These are phyloP conservation scores for Gambusia holbrooki DNA, from an alignment of 2,113 vertebrate species.

Conservation along the genomic window DNA sequence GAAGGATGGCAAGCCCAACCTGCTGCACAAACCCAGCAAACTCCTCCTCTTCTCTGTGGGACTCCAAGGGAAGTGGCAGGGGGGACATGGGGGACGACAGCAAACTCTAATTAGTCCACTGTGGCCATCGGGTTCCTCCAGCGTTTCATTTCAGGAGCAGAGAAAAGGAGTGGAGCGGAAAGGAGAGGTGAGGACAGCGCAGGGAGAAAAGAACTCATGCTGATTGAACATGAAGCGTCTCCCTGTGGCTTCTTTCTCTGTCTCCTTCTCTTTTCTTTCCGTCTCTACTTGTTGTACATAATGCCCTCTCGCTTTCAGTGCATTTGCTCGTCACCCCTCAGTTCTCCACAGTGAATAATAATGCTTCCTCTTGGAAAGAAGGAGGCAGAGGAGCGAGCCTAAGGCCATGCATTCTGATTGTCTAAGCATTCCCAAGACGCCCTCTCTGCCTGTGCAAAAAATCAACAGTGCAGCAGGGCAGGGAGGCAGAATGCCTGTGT, in stretches of 20 bases:
- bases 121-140: constrained; percentile 56
- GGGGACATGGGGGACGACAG: constrained; percentile 44
- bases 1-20: constrained; percentile 58
- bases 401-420: constrained; percentile 63
- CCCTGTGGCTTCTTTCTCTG: constrained; percentile 39
- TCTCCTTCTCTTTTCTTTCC: constrained; percentile 31
- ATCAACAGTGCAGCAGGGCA: constrained; percentile 41
- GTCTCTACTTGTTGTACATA: constrained; percentile 56
- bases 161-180: constrained; percentile 5
- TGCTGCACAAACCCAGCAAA: constrained; percentile 53
- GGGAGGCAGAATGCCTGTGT: constrained; percentile 11
- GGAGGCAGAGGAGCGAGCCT: constrained; percentile 47
- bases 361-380: constrained; percentile 58
- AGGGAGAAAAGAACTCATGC: constrained; percentile 5
- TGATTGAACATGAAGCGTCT: constrained; percentile 64
- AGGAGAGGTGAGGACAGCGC: constrained; percentile 14
- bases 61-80: constrained; percentile 33
- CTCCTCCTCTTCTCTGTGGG: constrained; percentile 45
- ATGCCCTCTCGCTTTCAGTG: constrained; percentile 45
- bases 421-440: constrained; percentile 53
- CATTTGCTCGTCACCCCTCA: constrained; percentile 57
- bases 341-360: constrained; percentile 66
- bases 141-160: constrained; percentile 42
- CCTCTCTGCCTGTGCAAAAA: constrained; percentile 27
- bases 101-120: constrained; percentile 68